These are phyloP conservation scores for Chromis chromis DNA, from an alignment of 2,797 vertebrate genomes.

Conservation along the genomic window DNA sequence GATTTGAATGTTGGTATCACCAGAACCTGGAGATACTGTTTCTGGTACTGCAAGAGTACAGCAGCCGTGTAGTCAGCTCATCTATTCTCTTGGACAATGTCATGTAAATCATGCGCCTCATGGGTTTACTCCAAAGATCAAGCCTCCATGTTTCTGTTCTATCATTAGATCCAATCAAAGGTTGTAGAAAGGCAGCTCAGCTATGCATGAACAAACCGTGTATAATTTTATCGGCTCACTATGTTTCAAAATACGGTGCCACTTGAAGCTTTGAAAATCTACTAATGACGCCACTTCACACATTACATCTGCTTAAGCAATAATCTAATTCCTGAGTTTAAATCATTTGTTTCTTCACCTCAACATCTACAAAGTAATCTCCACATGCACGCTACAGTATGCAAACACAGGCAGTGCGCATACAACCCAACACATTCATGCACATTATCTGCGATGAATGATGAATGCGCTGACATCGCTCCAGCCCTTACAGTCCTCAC, in stretches of 20 bases:
- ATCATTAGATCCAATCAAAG: conserved; percentile 1
- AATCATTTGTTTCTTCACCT: conserved; percentile 20
- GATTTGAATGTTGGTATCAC: neutral
- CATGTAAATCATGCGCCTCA: neutral
- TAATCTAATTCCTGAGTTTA: neutral
- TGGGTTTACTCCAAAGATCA: neutral
- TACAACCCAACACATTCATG: neutral
- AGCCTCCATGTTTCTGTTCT: neutral
- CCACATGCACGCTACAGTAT: neutral
- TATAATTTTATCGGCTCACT: neutral
- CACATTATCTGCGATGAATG: conserved; percentile 44
- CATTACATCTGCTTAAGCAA: neutral
- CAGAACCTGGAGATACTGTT: neutral
- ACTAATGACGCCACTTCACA: neutral
- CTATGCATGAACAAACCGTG: neutral
- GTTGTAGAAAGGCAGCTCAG: neutral
- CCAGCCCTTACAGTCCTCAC: conserved; percentile 41
- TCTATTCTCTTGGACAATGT: neutral
- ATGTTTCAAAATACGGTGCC: neutral
- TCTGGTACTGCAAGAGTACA: too few relatives aligned
- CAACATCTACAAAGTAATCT: conserved; percentile 12
- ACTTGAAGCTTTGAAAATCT: neutral
- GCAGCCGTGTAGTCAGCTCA: neutral
- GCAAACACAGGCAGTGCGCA: conserved; percentile 1
- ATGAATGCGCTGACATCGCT: conserved; percentile 44